Evolutionary conservation across 1,140 invertebrate species (phyloP).

Genomic region (Chironomus tepperi): DNA sequence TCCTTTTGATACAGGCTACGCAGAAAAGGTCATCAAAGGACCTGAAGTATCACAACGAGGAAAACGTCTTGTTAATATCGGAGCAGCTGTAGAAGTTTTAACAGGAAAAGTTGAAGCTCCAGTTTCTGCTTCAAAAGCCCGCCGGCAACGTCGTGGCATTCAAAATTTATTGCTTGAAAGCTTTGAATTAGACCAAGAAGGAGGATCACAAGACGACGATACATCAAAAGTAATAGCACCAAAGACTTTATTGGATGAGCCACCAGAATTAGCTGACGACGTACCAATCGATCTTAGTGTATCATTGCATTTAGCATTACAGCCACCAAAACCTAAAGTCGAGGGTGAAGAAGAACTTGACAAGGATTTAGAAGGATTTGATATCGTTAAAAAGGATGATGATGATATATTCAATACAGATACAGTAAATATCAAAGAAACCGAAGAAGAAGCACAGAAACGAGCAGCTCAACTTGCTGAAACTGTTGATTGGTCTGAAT

Average conservation of each 20-base stretch:
- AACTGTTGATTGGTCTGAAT: conserved; percentile 49
- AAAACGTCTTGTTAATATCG: conserved; percentile 70
- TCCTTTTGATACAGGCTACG: conserved; percentile 80
- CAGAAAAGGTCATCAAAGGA: conserved; percentile 72
- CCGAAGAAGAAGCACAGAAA: conserved; percentile 62
- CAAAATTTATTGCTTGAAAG: conserved; percentile 61
- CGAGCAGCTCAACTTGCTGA: conserved; percentile 62
- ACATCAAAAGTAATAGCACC: conserved; percentile 31
- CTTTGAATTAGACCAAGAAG: conserved; percentile 46
- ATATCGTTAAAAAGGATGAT: conserved; percentile 40
- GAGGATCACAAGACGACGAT: conserved; percentile 30
- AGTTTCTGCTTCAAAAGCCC: conserved; percentile 46
- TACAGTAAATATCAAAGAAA: conserved; percentile 33
- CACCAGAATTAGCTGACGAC: conserved; percentile 57
- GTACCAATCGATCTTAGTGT: conserved; percentile 55
- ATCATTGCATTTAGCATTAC: conserved; percentile 47
- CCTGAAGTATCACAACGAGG: conserved; percentile 63
- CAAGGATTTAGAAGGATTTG: conserved; percentile 43
- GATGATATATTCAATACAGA: conserved; percentile 39
- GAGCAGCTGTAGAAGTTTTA: conserved; percentile 73
- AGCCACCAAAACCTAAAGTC: conserved; percentile 40
- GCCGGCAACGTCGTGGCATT: conserved; percentile 48
- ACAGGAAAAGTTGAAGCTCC: conserved; percentile 65
- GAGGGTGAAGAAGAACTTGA: conserved; percentile 32
- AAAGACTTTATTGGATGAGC: conserved; percentile 65